Evolutionary conservation across 2,797 vertebrate species (phyloP), one percentile per base, ranked within the genome.

Genomic region (Erpetoichthys calabaricus): DNA sequence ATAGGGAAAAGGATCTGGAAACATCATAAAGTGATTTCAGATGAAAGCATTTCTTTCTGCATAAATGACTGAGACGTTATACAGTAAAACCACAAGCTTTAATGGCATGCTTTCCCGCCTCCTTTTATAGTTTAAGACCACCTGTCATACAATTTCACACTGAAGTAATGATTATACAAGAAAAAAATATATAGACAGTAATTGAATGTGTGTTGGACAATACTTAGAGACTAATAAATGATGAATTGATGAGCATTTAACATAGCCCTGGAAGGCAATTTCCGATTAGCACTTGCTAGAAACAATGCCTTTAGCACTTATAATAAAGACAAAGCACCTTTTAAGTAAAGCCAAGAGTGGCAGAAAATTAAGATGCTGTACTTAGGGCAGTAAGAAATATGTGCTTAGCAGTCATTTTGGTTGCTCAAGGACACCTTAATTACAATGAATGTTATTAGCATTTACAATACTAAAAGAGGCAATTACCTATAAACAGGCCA

Each of bases 111-210:
- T 25, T 25, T 25, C 25, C 25, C 25, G 25, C 25, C 25, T 25
- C 45, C 51, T 8, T 64, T 68, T 65, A 62, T 9, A 67, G 64
- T 42, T 47, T 46, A 45, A 63, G 59, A 76, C 78, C 75, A 62
- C 75, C 68, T 65, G 79, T 75, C 69, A 84, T 87, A 82, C 79
- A 76, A 72, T 77, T 69, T 69, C 66, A 62, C 71, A 79, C 75
- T 61, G 64, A 72, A 73, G 75, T 68, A 56, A 65, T 49, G 4
- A 44, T 58, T 8, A 68, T 64, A 58, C 44, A 51, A 61, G 63
- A 65, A 63, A 72, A 74, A 73, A 67, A 76, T n/a, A 65, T 66
- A 57, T 51, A 62, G 64, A 66, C 61, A 64, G 59, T 78, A 84
- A 88, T 83, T 81, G 85, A 83, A 83, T 64, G 74, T 70, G 70